Evolutionary conservation across 1,140 invertebrate genomes (phyloP), one percentile per base, ranked within the genome.

Genomic region (Leptinotarsa undecemlineata): DNA sequence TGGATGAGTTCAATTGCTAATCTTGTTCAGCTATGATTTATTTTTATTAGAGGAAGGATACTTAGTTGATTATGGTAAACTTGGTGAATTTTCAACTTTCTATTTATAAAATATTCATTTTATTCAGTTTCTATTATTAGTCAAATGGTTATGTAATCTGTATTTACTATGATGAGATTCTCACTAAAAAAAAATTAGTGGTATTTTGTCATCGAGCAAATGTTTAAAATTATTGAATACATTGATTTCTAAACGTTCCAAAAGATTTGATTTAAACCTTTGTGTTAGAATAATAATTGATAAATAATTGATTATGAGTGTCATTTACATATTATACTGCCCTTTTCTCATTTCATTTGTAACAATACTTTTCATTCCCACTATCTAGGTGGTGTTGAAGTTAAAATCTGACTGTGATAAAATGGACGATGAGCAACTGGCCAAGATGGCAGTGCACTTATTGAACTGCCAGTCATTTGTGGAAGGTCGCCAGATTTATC

Each of bases 401-500:
- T 85, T 92, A 70, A 86, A 86, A 81, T 85, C 85, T 3, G 87
- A 89, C 2, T 92, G 91, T 78, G 82, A 85, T 51, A 82, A 85
- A 19, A 86, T 93, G 81, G 88, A 88, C 19, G 91, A 92, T 78
- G 91, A 92, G 77, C 87, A 92, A 67, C 79, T 93, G 23, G 89
- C 90, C 0, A 92, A 92, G 84, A 79, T 93, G 15, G 88, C 90
- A 67, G 91, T 93, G 47, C 89, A 90, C 82, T 84, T 93, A 20
- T 83, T 93, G 19, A 93, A 93, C 81, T 93, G 92, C 83, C 91
- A 92, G 75, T 90, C 89, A 3, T 85, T 85, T 51, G 87, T 88
- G 11, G 91, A 92, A 81, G 89, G 90, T 0, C 84, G 91, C 72
- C 86, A 87, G 78, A 85, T 87, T 21, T 92, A 87, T 82, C 86